These are phyloP conservation scores for Adoxophyes honmai DNA, from an alignment of 1,140 invertebrate genomes.

Conservation along the genomic window DNA sequence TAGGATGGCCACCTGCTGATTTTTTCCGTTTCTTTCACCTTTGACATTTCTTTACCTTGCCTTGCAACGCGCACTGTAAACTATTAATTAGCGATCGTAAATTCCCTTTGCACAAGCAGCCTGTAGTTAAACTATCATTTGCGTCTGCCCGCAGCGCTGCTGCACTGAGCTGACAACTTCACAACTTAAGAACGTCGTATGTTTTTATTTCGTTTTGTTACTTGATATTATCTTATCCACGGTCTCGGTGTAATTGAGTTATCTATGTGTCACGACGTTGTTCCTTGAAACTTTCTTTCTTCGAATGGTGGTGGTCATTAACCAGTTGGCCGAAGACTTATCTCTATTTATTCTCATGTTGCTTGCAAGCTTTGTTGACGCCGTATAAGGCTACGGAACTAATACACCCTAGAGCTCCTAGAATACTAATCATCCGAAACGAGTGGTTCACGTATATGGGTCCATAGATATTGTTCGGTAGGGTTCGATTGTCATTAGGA, in stretches of 20 bases:
- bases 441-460: neutral
- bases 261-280: constrained; percentile 23
- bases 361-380: neutral
- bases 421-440: constrained; percentile 6
- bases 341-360: neutral
- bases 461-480: neutral
- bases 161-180: too few species aligned
- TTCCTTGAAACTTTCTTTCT: constrained; percentile 9
- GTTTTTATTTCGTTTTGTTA: too few species aligned
- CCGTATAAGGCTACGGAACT: neutral
- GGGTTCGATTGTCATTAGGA: neutral
- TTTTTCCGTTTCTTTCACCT: constrained; percentile 31
- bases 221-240: constrained; percentile 16
- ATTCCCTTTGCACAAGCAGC: too few species aligned
- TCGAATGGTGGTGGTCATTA: neutral
- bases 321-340: neutral
- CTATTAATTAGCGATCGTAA: neutral
- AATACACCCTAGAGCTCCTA: neutral
- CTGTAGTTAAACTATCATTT: too few species aligned
- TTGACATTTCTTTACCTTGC: constrained; percentile 33
- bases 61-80: neutral
- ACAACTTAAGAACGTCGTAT: too few species aligned
- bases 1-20: constrained; percentile 33
- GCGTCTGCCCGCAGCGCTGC: too few species aligned
- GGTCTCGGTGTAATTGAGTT: constrained; percentile 18